Percentiles rank a stretch among this genome's conserved stretches.
phyloP scores from a whole-genome alignment of 2,888 invertebrate genomes.

The Frankliniella intonsa region DNA sequence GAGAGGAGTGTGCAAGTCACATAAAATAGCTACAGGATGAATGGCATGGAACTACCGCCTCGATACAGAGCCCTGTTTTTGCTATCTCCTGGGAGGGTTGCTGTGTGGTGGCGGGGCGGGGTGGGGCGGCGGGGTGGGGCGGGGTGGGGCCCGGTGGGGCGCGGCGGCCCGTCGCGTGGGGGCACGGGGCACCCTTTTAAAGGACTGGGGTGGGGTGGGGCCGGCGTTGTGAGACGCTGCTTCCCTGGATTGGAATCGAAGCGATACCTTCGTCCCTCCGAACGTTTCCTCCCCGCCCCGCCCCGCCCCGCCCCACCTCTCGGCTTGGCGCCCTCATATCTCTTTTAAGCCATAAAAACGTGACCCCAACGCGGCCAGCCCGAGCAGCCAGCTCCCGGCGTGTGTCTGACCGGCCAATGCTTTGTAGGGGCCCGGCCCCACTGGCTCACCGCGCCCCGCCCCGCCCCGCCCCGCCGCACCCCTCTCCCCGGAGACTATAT shows the following conservation, averaged over 20 bases:
- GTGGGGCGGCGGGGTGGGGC: neutral
- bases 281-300: neutral
- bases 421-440: too few species aligned
- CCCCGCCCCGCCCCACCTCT: neutral
- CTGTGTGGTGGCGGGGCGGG: neutral
- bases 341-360: slow-evolving; percentile 14
- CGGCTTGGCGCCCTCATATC: neutral
- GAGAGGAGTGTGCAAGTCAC: too few species aligned
- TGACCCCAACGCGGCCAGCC: neutral
- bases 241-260: neutral
- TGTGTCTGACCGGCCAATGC: too few species aligned
- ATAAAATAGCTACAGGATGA: too few species aligned
- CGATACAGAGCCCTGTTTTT: too few species aligned
- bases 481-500: too few species aligned
- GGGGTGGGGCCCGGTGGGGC: neutral
- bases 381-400: neutral
- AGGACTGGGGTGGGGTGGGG: neutral
- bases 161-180: too few species aligned
- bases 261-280: neutral
- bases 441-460: too few species aligned
- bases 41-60: too few species aligned
- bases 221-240: too few species aligned
- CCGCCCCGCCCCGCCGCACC: too few species aligned
- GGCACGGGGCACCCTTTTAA: neutral
- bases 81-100: neutral